Evolutionary conservation across 2,113 vertebrate genomes (phyloP), one percentile per base, ranked within the genome.

Genomic region (Platysteira castanea): DNA sequence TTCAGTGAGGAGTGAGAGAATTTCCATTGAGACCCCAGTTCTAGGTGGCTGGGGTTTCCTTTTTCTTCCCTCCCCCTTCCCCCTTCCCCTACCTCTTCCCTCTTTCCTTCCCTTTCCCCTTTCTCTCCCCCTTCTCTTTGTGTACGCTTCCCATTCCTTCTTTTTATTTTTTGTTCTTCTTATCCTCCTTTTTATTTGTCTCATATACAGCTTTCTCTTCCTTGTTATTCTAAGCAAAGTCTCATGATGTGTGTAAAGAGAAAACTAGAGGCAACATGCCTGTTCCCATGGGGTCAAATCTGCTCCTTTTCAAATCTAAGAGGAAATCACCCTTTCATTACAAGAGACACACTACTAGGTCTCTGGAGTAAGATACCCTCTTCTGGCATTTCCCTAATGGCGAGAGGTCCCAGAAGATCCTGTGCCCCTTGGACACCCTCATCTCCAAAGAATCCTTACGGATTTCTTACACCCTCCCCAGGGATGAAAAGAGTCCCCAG

Each of bases 81-180:
- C 5, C 4, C 3, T 30, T 6, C 9, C 7, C 14, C 2, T 4
- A 16, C 5, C 5, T 50, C 21, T 57, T 59, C 9, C 11, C 13
- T 9, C 14, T n/a, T 57, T 42, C 14, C 28, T 65, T 65, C 39
- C 18, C 19, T 13, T 75, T 57, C 8, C 15, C 11, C 33, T 84
- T 61, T 53, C 21, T 24, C 50, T 67, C 41, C 10, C 13, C 24
- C 24, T 57, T 68, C 37, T 44, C 21, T 44, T 52, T 50, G 21
- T 68, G 37, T 23, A 56, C 30, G 16, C 30, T 47, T 70, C 21
- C 31, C 11, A 35, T 18, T 61, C 13, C 26, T 27, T 35, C 35
- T 11, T 4, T 42, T 56, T 31, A 2, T 35, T 19, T 42, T 56
- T 42, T 15, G 18, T 68, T 60, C 3, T 35, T 76, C 20, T 47